A percentile compares a stretch with the other conserved stretches of the same genome.
phyloP scores from a whole-genome alignment of 2,888 invertebrate genomes.

The Ischnus inquisitorius region DNA sequence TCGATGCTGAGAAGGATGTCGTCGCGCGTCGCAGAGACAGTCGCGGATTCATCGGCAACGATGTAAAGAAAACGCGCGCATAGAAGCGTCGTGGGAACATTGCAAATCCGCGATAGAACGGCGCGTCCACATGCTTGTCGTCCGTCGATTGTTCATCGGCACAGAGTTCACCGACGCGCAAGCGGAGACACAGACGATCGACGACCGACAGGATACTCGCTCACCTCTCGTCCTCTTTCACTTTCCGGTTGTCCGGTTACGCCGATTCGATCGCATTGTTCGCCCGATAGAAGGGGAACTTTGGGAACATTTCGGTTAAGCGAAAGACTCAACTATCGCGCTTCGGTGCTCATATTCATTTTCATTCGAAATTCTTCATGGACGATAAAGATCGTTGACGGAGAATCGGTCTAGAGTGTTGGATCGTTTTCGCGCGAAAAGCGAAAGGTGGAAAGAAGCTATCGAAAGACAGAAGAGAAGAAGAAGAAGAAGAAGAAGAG shows the following conservation, averaged over 20 bases:
- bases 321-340: background rate
- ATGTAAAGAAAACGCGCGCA: constrained; percentile 66
- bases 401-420: background rate
- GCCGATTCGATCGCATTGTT: background rate
- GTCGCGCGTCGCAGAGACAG: constrained; percentile 5
- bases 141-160: constrained; percentile 34
- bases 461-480: background rate
- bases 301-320: background rate
- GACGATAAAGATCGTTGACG: background rate
- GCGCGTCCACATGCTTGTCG: constrained; percentile 33
- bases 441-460: background rate
- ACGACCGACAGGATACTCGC: constrained; percentile 59
- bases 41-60: constrained; percentile 41
- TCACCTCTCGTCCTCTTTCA: constrained; percentile 47
- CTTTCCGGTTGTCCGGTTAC: constrained; percentile 41
- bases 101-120: constrained; percentile 13
- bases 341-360: too few species aligned
- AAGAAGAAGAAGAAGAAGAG: constrained; percentile 7
- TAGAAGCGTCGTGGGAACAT: constrained; percentile 39
- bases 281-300: background rate
- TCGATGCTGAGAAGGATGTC: constrained; percentile 16
- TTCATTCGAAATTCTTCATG: too few species aligned
- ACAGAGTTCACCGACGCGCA: constrained; percentile 13
- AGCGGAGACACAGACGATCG: constrained; percentile 57
- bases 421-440: constrained; percentile 6